Base-by-base conservation (phyloP, 2,797 vertebrate species). In the Silurus lanzhouensis region DNA sequence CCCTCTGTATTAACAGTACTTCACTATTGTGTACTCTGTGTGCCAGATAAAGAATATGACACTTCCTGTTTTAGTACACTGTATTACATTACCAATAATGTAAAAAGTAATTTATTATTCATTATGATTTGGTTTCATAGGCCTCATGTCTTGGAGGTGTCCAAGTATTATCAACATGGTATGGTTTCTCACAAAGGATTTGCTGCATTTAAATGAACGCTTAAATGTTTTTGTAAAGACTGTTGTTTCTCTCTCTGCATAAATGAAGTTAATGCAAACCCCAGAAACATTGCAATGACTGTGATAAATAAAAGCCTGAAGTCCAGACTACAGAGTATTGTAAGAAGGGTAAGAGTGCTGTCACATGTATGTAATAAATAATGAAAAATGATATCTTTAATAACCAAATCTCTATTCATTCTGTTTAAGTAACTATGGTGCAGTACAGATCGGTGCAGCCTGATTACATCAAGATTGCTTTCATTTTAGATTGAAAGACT, bases 121-220 rank as follows among this genome's bases (percentile, higher is more conserved):
- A 57, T 48, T 25, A 22, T 61, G n/a, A 58, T 79, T 55, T 67
- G 85, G 22, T 57, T 5, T 81, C 60, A 78, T 89, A 96, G 95
- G 90, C 94, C 95, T 2, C 91, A 94, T 83, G 86, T 95, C 71
- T 91, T 96, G 20, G 95, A 96, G 83, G 94, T 95, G 46, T 86
- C 90, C 81, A 93, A 88, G 87, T 84, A 92, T 84, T 95, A 94
- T 85, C 95, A 96, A 83, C 93, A 96, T 86, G 94, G 95, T 96
- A 93, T 89, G 91, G 89, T 25, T 17, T 20, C 77, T 44, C 81
- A n/a, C 19, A 25, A 1, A 6, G 57, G 81, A 15, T 82, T 63
- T 61, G 14, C 17, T 17, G 80, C 46, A 38, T 76, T 5, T 25
- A 6, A 25, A 60, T 57, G 19, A n/a, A 58, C 19, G 4, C 12